A percentile compares a stretch with the other conserved stretches of the same genome.
Conservation (phyloP, 53 echinoderm and acorn worm genomes). For the Zoroaster sp. region DNA sequence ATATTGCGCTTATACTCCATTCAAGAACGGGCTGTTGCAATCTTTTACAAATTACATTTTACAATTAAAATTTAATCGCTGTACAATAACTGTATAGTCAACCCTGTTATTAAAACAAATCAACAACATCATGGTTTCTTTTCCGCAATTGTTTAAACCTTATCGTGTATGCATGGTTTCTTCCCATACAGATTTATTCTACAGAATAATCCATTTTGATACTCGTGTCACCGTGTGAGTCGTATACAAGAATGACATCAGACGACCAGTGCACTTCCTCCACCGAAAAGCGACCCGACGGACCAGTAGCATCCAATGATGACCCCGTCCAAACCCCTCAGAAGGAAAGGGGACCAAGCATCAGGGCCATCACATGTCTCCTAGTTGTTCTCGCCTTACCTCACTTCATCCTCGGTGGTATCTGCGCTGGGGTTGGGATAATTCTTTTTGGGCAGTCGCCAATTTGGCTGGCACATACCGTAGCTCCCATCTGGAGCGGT, state of each 20-base stretch:
- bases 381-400: conserved; percentile 73
- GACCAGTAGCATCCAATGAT: neutral
- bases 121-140: no score
- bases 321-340: neutral
- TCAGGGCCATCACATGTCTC: conserved; percentile 31
- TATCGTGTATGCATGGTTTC: no score
- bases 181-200: no score
- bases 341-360: neutral
- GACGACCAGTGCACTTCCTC: neutral
- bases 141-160: no score
- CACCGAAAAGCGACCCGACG: neutral
- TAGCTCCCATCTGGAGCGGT: conserved; percentile 97
- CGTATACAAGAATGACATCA: neutral
- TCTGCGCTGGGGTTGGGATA: conserved; percentile 73
- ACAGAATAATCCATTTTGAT: no score
- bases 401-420: conserved; percentile 77
- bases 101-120: no score
- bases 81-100: no score
- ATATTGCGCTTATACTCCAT: no score
- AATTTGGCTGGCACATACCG: conserved; percentile 85
- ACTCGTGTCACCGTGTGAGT: no score
- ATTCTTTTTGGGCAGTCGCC: conserved; percentile 71
- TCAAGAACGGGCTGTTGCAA: no score
- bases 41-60: no score
- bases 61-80: no score